Evolutionary conservation across 2,113 vertebrate species (phyloP), one percentile per base, ranked within the genome.

Genomic region (Lynx canadensis): DNA sequence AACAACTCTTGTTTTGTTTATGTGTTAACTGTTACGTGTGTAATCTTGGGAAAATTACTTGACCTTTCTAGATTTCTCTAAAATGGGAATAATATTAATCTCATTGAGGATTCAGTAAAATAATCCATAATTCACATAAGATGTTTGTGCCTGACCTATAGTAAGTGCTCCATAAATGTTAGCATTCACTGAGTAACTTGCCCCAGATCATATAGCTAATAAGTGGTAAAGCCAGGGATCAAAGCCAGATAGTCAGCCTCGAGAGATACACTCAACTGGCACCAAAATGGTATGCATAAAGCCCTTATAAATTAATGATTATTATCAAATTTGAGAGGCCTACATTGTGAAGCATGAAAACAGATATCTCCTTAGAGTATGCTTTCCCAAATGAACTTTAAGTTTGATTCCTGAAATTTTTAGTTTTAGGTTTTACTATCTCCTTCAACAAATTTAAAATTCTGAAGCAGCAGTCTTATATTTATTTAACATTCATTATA

Each of bases 331-430:
- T 50, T 66, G 27, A 90, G 65, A 88, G 79, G 33, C 41, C 57
- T 71, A 19, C 45, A 73, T 68, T 83, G 55, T 90, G 31, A 96
- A 88, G 31, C 21, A 89, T 95, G 23, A 89, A 95, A 95, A 92
- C 21, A 71, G 7, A 3, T 52, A 21, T 69, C n/a, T 85, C 71
- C 65, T 78, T 36, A 65, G 0, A 76, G n/a, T 83, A 66, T 86
- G 31, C 50, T 82, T 91, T 88, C 36, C 33, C 23, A 50, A 57
- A 76, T 94, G 19, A 94, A 86, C 23, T 82, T 96, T n/a, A 48
- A 50, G n/a, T 50, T 60, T 76, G 66, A 79, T 50, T 25, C 29
- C 55, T 87, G 83, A 55, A 90, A n/a, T 31, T 78, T 92, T 95
- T 87, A n/a, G 84, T 80, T 96, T 86, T 63, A 71, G 19, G 19